Base-by-base conservation (phyloP, 2,888 invertebrate species). In the Tetranychus piercei region DNA sequence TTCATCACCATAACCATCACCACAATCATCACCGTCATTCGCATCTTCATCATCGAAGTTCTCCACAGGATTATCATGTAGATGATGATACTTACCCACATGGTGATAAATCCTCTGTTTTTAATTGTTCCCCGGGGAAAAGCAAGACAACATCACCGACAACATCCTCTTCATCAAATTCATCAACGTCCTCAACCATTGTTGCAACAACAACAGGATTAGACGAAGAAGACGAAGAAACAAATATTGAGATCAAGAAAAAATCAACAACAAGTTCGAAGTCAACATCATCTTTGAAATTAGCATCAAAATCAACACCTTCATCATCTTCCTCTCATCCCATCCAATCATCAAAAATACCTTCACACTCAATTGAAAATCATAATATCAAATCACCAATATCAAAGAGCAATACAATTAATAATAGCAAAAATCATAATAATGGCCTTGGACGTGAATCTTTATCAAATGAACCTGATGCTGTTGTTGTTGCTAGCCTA, bases 371-470 rank as follows among this genome's bases (percentile, higher is more conserved):
- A 71, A 18, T 23, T 18, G 71, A 22, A 18, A 71, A 23, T 71
- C 20, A 22, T 18, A 71, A 22, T 23, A 71, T 23, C 34, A 43
- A 23, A n/a, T 43, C 71, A 8, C 23, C 34, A 5, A 34, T 34
- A 34, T 34, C 34, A 34, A 43, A 22, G 20, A 43, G 23, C 20
- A 71, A 71, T 43, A 43, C 71, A 18, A n/a, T 71, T 23, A 23
- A 18, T 43, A 18, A 18, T 34, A 23, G 34, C 43, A 43, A 43
- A 18, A 23, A 71, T 23, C 71, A 43, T 22, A 18, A 18, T 22
- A 43, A 43, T 73, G 67, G 75, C 73, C 67, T 75, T 74, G 15
- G 76, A 75, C 34, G 76, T 34, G 34, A 34, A 34, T 34, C 34
- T 34, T 34, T 34, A 34, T 34, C 34, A 34, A 34, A 34, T 34